Evolutionary conservation across 2,797 vertebrate species (phyloP).

Genomic region (Pogoniulus pusillus): DNA sequence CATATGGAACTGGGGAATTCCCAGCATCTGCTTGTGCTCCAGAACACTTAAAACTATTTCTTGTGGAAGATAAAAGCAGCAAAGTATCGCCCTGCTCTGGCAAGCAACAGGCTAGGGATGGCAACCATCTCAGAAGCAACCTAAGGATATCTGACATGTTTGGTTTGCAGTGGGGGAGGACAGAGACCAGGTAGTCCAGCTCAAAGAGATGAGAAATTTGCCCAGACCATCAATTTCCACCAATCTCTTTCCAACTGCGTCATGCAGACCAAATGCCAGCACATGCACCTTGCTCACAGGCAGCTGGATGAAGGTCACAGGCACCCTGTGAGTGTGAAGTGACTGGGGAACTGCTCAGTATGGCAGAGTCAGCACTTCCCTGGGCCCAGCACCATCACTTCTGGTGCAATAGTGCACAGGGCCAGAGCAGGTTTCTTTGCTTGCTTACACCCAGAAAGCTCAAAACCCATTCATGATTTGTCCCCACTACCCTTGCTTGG

Average conservation of each 20-base stretch:
- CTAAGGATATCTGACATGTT: neutral
- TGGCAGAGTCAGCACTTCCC: neutral
- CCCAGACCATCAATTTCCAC: neutral
- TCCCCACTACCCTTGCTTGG: neutral
- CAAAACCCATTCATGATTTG: neutral
- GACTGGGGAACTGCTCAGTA: neutral
- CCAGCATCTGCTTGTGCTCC: neutral
- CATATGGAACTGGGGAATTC: neutral
- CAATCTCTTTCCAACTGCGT: neutral
- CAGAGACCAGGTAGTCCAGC: neutral
- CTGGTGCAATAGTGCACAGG: neutral
- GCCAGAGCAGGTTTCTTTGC: neutral
- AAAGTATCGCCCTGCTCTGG: neutral
- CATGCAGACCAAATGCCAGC: neutral
- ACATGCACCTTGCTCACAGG: neutral
- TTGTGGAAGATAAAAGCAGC: neutral
- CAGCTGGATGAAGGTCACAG: neutral
- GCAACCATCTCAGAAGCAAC: neutral
- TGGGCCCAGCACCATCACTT: neutral
- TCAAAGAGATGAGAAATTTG: neutral
- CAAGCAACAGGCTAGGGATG: neutral
- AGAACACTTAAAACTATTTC: neutral
- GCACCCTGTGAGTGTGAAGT: neutral
- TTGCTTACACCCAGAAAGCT: neutral
- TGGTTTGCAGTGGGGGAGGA: neutral